phyloP scores from a whole-genome alignment of 1,140 invertebrate species.

The Adelges cooleyi region DNA sequence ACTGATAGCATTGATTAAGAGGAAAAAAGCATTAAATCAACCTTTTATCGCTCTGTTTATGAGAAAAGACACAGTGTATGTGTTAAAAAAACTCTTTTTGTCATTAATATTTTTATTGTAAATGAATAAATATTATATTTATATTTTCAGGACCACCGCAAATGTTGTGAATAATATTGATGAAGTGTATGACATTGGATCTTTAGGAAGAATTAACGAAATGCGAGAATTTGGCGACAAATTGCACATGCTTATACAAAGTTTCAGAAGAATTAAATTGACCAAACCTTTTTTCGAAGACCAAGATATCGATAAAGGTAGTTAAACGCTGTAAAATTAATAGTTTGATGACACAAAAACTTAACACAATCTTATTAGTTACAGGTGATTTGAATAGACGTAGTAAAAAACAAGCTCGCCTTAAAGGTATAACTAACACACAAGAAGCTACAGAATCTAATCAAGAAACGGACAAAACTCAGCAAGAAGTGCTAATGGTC shows the following conservation, averaged over 20 bases:
- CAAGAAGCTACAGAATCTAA: background rate
- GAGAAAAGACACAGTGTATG: constrained; percentile 82
- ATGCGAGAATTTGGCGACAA: constrained; percentile 92
- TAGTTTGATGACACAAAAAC: background rate
- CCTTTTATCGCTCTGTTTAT: constrained; percentile 97
- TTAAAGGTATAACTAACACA: background rate
- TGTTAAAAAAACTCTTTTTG: constrained; percentile 34
- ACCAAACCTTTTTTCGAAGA: constrained; percentile 63
- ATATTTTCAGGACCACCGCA: constrained; percentile 10
- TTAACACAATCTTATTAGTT: background rate
- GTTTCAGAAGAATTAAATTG: constrained; percentile 76
- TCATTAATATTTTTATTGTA: background rate
- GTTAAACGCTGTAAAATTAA: background rate
- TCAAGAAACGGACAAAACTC: background rate
- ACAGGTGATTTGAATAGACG: background rate
- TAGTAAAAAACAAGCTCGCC: constrained; percentile 6
- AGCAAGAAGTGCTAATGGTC: constrained; percentile 68
- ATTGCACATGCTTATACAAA: constrained; percentile 84
- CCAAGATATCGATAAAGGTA: constrained; percentile 40
- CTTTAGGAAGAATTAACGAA: constrained; percentile 97
- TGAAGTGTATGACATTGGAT: too few species aligned
- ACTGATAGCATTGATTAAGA: too few species aligned
- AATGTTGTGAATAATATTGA: constrained; percentile 41
- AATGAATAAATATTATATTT: too few species aligned
- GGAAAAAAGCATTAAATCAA: constrained; percentile 91